Conservation (phyloP, 2,113 vertebrate genomes). For the Talpa occidentalis region DNA sequence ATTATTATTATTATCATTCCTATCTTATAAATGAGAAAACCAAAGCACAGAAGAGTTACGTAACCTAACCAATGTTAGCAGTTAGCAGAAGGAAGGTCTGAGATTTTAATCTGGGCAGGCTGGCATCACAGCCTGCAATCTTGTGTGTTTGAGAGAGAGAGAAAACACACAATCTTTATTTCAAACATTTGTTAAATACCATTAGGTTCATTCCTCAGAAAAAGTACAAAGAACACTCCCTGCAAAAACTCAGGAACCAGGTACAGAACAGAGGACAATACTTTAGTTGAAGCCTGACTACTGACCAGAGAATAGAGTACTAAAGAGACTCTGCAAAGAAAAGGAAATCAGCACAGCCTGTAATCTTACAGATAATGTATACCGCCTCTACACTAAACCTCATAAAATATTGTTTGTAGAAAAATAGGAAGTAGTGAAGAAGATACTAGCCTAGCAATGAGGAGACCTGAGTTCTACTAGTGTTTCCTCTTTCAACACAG, state of each 20-base stretch:
- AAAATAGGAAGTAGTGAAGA: background rate
- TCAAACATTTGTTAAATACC: too few species aligned
- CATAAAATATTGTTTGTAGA: background rate
- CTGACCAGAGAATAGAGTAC: too few species aligned
- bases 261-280: too few species aligned
- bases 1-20: background rate
- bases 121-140: background rate
- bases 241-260: too few species aligned
- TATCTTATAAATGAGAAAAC: constrained; percentile 16
- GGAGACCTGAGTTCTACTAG: background rate
- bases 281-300: too few species aligned
- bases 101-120: background rate
- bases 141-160: background rate
- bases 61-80: background rate
- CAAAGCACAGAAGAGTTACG: background rate
- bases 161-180: too few species aligned
- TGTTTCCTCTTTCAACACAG: background rate
- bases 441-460: background rate
- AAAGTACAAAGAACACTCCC: too few species aligned
- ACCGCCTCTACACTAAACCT: background rate
- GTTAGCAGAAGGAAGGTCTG: background rate
- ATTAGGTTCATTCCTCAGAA: too few species aligned
- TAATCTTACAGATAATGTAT: background rate
- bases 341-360: background rate
- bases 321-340: too few species aligned